A percentile compares a stretch with the other conserved stretches of the same genome.
phyloP scores from a whole-genome alignment of 2,113 vertebrate species.

The Petromus typicus region DNA sequence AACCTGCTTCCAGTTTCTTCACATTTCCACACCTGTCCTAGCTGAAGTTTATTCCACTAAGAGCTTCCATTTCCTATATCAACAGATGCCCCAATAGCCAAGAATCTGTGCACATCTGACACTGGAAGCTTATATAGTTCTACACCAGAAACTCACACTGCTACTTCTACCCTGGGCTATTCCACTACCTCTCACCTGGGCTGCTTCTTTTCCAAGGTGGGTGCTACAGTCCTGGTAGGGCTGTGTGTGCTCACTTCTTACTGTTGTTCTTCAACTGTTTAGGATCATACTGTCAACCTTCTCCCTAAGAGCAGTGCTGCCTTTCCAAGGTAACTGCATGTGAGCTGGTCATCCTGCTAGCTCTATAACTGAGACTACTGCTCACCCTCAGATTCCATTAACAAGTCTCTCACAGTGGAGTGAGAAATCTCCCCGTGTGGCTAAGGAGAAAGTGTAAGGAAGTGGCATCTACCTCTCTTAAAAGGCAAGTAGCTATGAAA shows the following conservation, averaged over 20 bases:
- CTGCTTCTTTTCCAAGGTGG: neutral
- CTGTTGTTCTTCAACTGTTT: neutral
- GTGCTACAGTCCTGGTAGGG: neutral
- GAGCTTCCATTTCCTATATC: no score
- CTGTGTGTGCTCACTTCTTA: no score
- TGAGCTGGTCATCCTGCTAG: neutral
- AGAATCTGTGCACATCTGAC: neutral
- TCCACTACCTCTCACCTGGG: neutral
- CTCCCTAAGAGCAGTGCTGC: neutral
- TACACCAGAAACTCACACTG: neutral
- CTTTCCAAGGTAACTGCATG: neutral
- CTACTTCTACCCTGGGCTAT: neutral
- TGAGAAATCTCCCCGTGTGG: neutral
- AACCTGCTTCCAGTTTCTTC: neutral
- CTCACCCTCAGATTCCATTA: neutral
- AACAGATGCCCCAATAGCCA: rapidly evolving
- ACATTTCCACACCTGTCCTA: neutral
- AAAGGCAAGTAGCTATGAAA: neutral
- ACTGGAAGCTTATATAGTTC: neutral
- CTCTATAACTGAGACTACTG: neutral
- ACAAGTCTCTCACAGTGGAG: neutral
- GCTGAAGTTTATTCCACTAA: neutral
- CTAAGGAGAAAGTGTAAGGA: neutral
- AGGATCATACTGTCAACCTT: neutral
- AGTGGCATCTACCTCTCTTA: neutral